Evolutionary conservation across 2,888 invertebrate species (phyloP).

Genomic region (Scaptomyza parva): DNA sequence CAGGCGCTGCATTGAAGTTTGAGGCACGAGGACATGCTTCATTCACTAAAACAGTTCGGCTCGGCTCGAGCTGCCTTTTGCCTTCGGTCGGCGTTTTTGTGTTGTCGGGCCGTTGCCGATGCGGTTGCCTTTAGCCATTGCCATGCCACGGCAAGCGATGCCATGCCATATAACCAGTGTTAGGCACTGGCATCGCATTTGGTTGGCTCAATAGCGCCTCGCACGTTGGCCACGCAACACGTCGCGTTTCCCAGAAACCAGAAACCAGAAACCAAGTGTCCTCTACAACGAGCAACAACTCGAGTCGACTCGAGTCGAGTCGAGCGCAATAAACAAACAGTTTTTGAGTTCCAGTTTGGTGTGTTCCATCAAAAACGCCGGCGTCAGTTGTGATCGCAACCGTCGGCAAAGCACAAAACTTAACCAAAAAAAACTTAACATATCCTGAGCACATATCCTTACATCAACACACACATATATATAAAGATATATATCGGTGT

Average conservation of each 20-base stretch:
- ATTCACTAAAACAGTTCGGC: slow-evolving; percentile 60
- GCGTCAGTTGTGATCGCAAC: slow-evolving; percentile 37
- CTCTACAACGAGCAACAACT: no score
- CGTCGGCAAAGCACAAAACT: slow-evolving; percentile 21
- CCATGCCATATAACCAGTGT: background rate
- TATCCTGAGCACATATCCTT: slow-evolving; percentile 3
- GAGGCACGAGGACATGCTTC: slow-evolving; percentile 24
- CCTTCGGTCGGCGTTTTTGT: no score
- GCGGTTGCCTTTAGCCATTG: background rate
- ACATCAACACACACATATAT: background rate
- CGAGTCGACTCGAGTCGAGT: no score
- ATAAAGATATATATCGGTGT: background rate
- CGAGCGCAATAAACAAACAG: background rate
- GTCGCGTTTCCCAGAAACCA: slow-evolving; percentile 41
- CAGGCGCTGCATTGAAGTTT: slow-evolving; percentile 52
- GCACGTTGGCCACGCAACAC: slow-evolving; percentile 66
- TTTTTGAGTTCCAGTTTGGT: background rate
- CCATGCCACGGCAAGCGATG: no score
- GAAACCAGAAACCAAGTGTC: no score
- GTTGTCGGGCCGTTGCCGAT: slow-evolving; percentile 4
- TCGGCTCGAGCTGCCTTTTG: no score
- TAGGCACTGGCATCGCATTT: slow-evolving; percentile 27
- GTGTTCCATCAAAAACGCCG: slow-evolving; percentile 25
- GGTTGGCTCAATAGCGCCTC: slow-evolving; percentile 62
- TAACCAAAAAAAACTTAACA: background rate